These are phyloP conservation scores for Tragelaphus strepsiceros DNA, from an alignment of 2,113 vertebrate genomes.

Conservation along the genomic window DNA sequence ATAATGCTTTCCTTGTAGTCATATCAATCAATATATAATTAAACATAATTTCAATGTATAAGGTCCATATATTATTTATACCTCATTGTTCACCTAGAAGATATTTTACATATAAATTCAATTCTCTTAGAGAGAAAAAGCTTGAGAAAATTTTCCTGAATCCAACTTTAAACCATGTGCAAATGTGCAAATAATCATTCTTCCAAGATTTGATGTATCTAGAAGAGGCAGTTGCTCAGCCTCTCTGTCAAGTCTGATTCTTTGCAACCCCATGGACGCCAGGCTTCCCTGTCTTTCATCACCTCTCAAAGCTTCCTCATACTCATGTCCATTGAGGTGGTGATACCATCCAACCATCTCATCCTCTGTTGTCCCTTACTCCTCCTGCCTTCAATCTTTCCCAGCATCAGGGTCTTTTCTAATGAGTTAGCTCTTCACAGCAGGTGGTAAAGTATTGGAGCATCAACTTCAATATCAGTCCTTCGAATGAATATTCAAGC, in stretches of 20 bases:
- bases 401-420: neutral
- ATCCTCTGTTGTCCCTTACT: neutral
- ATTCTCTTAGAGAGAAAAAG: neutral
- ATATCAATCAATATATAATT: neutral
- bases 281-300: neutral
- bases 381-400: neutral
- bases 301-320: neutral
- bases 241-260: neutral
- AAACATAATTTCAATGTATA: neutral
- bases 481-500: neutral
- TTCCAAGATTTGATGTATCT: neutral
- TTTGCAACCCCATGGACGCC: neutral
- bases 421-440: neutral
- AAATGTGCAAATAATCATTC: neutral
- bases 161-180: neutral
- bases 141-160: neutral
- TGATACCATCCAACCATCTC: neutral
- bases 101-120: neutral
- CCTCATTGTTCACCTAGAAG: neutral
- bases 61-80: neutral
- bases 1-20: neutral
- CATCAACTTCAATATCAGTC: neutral
- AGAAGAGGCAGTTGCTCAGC: neutral
- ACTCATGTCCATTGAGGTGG: rapidly evolving
- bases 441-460: neutral